phyloP scores from a whole-genome alignment of 2,888 invertebrate genomes.

The Eupithecia pulchellata region DNA sequence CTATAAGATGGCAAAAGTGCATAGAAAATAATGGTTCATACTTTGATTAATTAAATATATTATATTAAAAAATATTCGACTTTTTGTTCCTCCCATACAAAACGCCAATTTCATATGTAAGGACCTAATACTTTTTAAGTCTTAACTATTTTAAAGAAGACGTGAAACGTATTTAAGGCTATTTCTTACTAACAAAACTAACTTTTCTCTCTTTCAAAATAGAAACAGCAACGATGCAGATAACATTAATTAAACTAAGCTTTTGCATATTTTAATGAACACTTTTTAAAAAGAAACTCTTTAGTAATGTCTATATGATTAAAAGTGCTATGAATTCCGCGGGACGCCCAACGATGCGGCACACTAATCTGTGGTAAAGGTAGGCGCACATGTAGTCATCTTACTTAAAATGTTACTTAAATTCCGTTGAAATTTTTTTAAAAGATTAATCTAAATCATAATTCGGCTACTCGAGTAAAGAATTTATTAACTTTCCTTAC shows the following conservation, averaged over 20 bases:
- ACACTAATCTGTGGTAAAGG: constrained; percentile 37
- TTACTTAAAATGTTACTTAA: not conserved
- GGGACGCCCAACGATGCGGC: constrained; percentile 51
- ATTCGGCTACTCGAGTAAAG: no score
- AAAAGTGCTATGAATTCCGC: constrained; percentile 56
- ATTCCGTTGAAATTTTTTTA: no score
- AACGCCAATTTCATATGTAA: no score
- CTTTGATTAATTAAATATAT: no score
- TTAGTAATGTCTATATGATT: constrained; percentile 55
- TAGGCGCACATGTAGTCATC: constrained; percentile 1
- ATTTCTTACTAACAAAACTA: not conserved
- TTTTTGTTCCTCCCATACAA: no score
- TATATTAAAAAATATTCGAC: no score
- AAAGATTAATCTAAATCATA: no score
- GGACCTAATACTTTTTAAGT: not conserved
- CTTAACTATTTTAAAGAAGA: not conserved
- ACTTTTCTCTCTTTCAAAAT: not conserved
- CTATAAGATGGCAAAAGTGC: no score
- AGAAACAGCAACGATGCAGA: not conserved
- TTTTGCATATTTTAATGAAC: constrained; percentile 7
- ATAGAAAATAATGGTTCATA: no score
- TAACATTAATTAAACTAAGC: not conserved
- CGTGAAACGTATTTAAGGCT: not conserved
- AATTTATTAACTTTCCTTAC: no score
- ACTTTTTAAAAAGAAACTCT: constrained; percentile 7